Conservation (phyloP, 2,888 invertebrate genomes). For the Argynnis bischoffii region DNA sequence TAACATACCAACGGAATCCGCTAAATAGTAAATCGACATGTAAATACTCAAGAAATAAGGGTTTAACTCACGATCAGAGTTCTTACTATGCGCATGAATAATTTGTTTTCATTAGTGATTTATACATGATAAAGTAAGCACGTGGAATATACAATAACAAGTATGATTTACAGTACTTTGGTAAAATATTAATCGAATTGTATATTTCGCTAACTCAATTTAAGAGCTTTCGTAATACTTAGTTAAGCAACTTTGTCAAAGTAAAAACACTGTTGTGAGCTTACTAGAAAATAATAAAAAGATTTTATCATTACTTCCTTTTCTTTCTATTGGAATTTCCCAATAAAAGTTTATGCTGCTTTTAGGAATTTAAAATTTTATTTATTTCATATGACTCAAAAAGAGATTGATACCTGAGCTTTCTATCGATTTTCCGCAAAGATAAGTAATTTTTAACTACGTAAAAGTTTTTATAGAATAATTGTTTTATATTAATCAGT, state of each 20-base stretch:
- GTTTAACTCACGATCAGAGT: slow-evolving; percentile 62
- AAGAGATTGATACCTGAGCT: too few relatives aligned
- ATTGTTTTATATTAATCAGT: too few relatives aligned
- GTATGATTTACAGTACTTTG: slow-evolving; percentile 52
- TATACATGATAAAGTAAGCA: slow-evolving; percentile 71
- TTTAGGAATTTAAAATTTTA: too few relatives aligned
- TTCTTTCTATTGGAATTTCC: too few relatives aligned
- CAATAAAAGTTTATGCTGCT: too few relatives aligned
- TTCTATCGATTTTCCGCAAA: too few relatives aligned
- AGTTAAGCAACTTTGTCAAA: neutral
- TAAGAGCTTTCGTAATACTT: neutral
- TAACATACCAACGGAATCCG: slow-evolving; percentile 24
- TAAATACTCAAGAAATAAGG: slow-evolving; percentile 61
- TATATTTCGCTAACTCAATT: slow-evolving; percentile 1
- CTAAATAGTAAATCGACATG: slow-evolving; percentile 48
- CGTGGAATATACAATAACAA: slow-evolving; percentile 61
- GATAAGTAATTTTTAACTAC: too few relatives aligned
- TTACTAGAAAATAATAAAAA: too few relatives aligned
- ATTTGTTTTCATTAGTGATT: slow-evolving; percentile 76
- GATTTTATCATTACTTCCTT: too few relatives aligned
- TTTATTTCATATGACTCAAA: too few relatives aligned
- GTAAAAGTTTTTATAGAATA: too few relatives aligned
- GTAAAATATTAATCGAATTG: slow-evolving; percentile 13
- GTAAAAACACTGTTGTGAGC: too few relatives aligned
- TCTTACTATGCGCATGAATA: slow-evolving; percentile 81